Percentiles rank a stretch among this genome's conserved stretches.
These are phyloP conservation scores for Thelaira solivaga DNA, from an alignment of 2,888 invertebrate species.

Conservation along the genomic window DNA sequence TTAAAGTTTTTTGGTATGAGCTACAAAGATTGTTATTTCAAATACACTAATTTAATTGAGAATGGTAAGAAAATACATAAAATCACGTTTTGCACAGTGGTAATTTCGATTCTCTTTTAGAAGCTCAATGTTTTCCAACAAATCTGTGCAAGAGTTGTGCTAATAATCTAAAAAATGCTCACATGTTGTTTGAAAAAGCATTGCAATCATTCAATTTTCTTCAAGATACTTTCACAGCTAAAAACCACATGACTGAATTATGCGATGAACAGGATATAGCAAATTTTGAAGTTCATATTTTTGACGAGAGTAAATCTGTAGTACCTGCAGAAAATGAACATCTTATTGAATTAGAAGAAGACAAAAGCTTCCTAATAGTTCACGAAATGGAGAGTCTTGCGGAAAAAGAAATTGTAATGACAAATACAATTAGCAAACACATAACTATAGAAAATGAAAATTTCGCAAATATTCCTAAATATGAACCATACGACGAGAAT, in stretches of 20 bases:
- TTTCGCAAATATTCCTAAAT: too few species aligned
- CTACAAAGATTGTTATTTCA: constrained; percentile 43
- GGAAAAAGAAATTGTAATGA: too few species aligned
- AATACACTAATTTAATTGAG: constrained; percentile 19
- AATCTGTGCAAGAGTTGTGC: constrained; percentile 26
- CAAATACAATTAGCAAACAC: too few species aligned
- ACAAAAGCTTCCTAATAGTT: too few species aligned
- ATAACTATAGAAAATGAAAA: too few species aligned
- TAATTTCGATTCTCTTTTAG: neutral
- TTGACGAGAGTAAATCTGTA: too few species aligned
- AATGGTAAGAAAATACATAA: neutral
- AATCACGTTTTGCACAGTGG: neutral
- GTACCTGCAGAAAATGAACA: too few species aligned
- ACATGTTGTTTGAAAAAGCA: constrained; percentile 29
- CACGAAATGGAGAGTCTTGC: too few species aligned
- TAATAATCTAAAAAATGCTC: constrained; percentile 1
- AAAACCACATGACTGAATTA: neutral
- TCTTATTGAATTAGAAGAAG: too few species aligned
- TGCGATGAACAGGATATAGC: neutral
- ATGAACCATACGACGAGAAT: too few species aligned
- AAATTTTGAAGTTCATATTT: neutral
- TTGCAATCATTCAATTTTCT: constrained; percentile 11
- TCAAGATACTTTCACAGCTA: neutral
- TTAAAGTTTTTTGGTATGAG: neutral
- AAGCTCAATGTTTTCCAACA: neutral